Conservation (phyloP, 2,888 invertebrate species). For the Diplolepis rosae region DNA sequence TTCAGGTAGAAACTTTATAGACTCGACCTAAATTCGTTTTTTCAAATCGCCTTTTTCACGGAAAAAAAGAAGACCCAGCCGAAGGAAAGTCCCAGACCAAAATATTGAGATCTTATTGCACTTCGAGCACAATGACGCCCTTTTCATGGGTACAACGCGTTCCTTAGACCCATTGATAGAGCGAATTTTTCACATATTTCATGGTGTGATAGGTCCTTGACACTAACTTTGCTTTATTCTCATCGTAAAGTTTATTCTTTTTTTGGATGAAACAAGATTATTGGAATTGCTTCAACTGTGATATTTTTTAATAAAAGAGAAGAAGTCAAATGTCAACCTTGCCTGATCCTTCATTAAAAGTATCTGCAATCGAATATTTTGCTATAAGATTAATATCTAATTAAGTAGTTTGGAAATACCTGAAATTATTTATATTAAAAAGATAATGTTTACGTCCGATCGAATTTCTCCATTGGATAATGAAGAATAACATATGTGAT, state of each 20-base stretch:
- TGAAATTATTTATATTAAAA: no score
- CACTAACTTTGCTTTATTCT: not conserved
- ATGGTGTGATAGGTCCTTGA: constrained; percentile 22
- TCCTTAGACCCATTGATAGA: constrained; percentile 31
- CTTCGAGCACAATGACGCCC: constrained; percentile 13
- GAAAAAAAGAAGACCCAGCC: not conserved
- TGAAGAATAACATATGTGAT: no score
- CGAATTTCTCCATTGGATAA: no score
- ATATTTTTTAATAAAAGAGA: not conserved
- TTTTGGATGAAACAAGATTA: constrained; percentile 5
- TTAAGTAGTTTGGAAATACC: no score
- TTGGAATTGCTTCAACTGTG: constrained; percentile 20
- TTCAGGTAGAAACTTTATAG: constrained; percentile 44
- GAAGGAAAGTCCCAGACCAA: constrained; percentile 8
- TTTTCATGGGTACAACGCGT: constrained; percentile 20
- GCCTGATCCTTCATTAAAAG: no score
- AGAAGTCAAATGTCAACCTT: no score
- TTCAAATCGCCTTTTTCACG: constrained; percentile 36
- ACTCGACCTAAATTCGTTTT: constrained; percentile 48
- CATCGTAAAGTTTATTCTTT: not conserved
- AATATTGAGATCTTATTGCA: constrained; percentile 28
- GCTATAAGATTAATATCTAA: no score
- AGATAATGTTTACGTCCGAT: no score
- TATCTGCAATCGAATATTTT: no score
- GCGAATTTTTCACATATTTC: constrained; percentile 34